Conservation (phyloP, 1,140 invertebrate species). For the Hyles euphorbiae region DNA sequence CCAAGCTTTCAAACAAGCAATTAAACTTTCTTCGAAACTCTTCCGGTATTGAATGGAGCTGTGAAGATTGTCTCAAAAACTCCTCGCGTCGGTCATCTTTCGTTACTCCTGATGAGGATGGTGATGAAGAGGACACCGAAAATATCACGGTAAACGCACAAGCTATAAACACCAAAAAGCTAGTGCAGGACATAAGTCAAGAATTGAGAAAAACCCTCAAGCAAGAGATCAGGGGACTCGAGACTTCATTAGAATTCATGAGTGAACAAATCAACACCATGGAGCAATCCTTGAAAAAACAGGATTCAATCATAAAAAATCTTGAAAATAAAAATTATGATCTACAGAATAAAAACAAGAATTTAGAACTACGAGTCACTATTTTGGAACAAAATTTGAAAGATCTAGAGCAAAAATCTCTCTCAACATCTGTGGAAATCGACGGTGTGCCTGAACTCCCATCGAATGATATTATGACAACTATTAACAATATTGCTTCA, state of each 20-base stretch:
- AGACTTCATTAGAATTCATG: conserved; percentile 25
- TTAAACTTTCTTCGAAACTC: too few species aligned
- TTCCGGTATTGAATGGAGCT: too few species aligned
- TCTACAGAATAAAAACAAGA: conserved; percentile 32
- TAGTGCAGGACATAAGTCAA: too few species aligned
- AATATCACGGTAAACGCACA: too few species aligned
- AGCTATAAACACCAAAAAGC: too few species aligned
- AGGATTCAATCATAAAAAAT: conserved; percentile 23
- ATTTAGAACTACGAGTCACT: conserved; percentile 28
- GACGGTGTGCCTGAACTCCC: conserved; percentile 28
- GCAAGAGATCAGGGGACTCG: conserved; percentile 18
- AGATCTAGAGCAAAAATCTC: conserved; percentile 25
- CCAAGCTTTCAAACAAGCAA: too few species aligned
- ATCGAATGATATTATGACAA: conserved; percentile 10
- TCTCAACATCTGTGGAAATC: conserved; percentile 29
- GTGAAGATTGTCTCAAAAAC: too few species aligned
- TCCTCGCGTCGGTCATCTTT: too few species aligned
- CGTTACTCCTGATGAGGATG: too few species aligned
- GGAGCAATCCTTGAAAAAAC: conserved; percentile 27
- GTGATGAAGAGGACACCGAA: too few species aligned
- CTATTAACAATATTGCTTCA: conserved; percentile 13
- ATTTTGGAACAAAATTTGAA: conserved; percentile 26
- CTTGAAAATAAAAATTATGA: conserved; percentile 35
- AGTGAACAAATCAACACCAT: conserved; percentile 28
- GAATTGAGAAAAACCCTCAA: conserved; percentile 31